phyloP scores from a whole-genome alignment of 2,797 vertebrate species.

The Micrastur ruficollis region DNA sequence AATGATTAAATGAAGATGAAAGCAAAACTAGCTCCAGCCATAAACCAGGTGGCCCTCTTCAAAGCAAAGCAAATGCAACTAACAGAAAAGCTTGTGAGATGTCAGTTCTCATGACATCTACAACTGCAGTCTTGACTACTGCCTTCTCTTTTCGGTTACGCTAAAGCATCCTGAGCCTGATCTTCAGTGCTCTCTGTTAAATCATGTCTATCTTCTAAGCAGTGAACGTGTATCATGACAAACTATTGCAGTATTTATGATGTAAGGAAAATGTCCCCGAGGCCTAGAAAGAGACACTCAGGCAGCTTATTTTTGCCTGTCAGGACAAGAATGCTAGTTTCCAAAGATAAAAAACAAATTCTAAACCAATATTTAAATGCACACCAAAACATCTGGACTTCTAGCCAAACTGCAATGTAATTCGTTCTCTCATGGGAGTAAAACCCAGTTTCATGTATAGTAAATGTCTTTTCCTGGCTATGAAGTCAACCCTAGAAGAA shows the following conservation, averaged over 20 bases:
- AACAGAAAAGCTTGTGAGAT: not conserved
- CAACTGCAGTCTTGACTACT: not conserved
- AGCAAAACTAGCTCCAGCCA: constrained; percentile 17
- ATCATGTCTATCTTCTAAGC: not conserved
- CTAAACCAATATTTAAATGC: not conserved
- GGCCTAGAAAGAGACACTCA: not conserved
- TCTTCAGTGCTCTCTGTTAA: not conserved
- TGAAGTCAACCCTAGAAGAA: not conserved
- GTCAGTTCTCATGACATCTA: not conserved
- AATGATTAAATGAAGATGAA: constrained; percentile 16
- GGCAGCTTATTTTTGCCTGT: not conserved
- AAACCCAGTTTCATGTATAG: not conserved
- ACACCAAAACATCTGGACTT: not conserved
- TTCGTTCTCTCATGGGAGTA: not conserved
- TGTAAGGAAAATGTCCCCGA: not conserved
- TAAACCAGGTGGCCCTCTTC: constrained; percentile 1
- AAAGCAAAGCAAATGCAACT: constrained; percentile 36
- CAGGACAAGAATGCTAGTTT: not conserved
- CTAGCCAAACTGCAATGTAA: not conserved
- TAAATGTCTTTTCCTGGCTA: not conserved
- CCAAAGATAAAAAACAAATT: not conserved
- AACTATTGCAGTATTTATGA: not conserved
- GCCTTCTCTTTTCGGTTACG: not conserved
- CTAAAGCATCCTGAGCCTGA: not conserved
- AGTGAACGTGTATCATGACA: not conserved